These are phyloP conservation scores for Callitettix versicolor DNA, from an alignment of 1,140 invertebrate genomes.

Conservation along the genomic window DNA sequence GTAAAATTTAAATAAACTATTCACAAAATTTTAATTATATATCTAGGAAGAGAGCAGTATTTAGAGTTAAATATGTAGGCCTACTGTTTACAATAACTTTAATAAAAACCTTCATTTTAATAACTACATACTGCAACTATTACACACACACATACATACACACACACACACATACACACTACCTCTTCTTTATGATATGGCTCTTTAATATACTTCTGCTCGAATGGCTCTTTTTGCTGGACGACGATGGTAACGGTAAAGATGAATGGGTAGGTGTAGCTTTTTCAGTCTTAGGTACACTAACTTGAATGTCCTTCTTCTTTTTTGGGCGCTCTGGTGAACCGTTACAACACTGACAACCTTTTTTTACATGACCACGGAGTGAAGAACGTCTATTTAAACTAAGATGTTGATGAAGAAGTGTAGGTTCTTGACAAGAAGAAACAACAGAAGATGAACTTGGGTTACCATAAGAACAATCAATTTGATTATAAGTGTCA, in stretches of 20 bases:
- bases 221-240: neutral
- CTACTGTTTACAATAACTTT: too few species aligned
- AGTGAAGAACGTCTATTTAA: slow-evolving; percentile 35
- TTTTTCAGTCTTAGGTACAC: neutral
- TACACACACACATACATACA: neutral
- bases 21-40: too few species aligned
- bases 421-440: neutral
- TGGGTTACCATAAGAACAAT: neutral
- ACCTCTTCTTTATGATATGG: slow-evolving; percentile 10
- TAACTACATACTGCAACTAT: too few species aligned
- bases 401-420: neutral
- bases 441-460: neutral
- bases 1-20: too few species aligned
- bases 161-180: neutral
- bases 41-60: too few species aligned
- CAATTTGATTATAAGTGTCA: neutral
- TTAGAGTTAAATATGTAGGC: too few species aligned
- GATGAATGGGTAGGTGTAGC: neutral
- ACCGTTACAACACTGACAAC: slow-evolving; percentile 41
- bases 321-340: neutral
- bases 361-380: slow-evolving; percentile 41
- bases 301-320: neutral
- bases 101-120: too few species aligned
- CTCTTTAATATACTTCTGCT: slow-evolving; percentile 5
- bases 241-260: neutral